Percentiles rank a stretch among this genome's conserved stretches.
Evolutionary conservation across 2,797 vertebrate species (phyloP).

Genomic region (Sebastes trivittatus): DNA sequence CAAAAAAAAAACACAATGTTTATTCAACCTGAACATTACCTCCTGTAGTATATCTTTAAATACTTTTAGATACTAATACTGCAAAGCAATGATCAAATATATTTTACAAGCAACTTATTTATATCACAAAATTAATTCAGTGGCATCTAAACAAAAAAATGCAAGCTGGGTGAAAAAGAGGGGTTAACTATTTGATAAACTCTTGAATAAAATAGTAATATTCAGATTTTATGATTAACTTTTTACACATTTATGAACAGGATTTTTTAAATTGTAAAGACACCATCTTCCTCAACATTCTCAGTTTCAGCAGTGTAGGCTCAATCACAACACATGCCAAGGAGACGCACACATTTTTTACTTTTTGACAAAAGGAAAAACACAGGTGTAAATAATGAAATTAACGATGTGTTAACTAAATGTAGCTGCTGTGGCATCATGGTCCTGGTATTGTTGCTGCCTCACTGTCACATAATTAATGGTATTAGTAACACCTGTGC

Average conservation of each 20-base stretch:
- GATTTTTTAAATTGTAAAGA: not conserved
- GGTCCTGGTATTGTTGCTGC: not conserved
- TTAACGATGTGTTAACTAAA: not conserved
- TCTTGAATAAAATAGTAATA: not conserved
- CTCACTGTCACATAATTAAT: too few relatives aligned
- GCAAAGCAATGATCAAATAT: not conserved
- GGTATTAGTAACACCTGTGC: not conserved
- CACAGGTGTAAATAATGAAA: not conserved
- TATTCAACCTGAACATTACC: not conserved
- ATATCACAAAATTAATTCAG: not conserved
- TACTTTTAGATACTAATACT: not conserved
- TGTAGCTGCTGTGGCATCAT: not conserved
- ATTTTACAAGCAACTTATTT: not conserved
- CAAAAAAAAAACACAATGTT: constrained; percentile 27
- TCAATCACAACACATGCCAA: not conserved
- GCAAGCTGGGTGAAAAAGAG: not conserved
- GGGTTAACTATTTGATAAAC: not conserved
- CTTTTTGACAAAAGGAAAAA: not conserved
- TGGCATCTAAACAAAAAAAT: not conserved
- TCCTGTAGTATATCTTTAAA: not conserved
- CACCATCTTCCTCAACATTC: not conserved
- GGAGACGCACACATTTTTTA: not conserved
- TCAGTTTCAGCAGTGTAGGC: not conserved
- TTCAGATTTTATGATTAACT: not conserved
- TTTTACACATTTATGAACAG: not conserved